Evolutionary conservation across 2,797 vertebrate species (phyloP), one percentile per base, ranked within the genome.

Genomic region (Spea hammondii): DNA sequence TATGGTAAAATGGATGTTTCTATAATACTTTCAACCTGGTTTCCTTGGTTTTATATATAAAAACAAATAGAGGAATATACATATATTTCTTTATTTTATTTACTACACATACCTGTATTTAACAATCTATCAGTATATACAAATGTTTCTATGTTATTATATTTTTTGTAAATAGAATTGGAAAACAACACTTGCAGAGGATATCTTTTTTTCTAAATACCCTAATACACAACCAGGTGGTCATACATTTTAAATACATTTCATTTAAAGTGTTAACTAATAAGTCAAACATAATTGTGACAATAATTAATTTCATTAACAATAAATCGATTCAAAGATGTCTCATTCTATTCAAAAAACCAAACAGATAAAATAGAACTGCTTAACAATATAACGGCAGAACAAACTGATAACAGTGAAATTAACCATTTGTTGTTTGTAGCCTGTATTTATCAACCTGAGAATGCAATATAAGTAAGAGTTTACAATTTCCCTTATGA

Each of bases 231-330:
- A 53, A 68, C 55, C 44, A 46, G 68, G 47, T 70, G 60, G 66
- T 64, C 70, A 77, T 77, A 77, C 7, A 69, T 77, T 77, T 77
- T 77, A 50, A 11, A 48, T 54, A 32, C 32, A 80, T 75, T 75
- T 70, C 51, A 17, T 17, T 17, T 17, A 65, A 65, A 70, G 49
- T 74, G 66, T 75, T 80, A 79, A 79, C 73, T 79, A 74, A 72
- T 74, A 66, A 74, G 65, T 74, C 78, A 74, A 74, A 70, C 69
- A 79, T 78, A 50, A 57, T 72, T 79, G 65, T 68, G 55, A 13
- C 55, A 60, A 74, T 70, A 74, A 79, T 79, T 74, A 70, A 62
- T 74, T 70, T 79, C n/a, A 47, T 65, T 79, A 70, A 70, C 57
- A 54, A 66, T 12, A 32, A 65, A 57, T 67, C 53, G 14, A 54